Percentiles rank a stretch among this genome's conserved stretches.
Conservation (phyloP, 2,888 invertebrate species). For the Dioctria rufipes region DNA sequence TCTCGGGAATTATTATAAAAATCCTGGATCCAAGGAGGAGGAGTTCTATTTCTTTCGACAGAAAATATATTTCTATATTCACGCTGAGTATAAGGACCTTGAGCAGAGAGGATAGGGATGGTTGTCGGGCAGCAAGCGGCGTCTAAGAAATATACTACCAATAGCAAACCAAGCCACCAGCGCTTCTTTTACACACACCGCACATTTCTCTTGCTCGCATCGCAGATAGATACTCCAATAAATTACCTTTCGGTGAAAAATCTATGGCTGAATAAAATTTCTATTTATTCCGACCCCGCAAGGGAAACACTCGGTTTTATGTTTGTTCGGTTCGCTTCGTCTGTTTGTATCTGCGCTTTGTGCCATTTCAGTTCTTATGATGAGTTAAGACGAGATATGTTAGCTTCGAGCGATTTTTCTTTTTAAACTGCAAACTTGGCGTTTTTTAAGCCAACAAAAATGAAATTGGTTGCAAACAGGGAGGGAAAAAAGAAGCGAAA, state of each 20-base stretch:
- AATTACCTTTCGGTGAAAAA: conserved; percentile 55
- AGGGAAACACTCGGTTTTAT: conserved; percentile 20
- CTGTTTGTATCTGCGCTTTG: conserved; percentile 26
- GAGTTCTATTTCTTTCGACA: conserved; percentile 48
- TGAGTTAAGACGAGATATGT: conserved; percentile 35
- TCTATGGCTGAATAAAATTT: conserved; percentile 57
- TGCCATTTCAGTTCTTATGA: conserved; percentile 23
- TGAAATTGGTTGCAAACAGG: conserved; percentile 42
- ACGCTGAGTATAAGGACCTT: not conserved
- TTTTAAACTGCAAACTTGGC: conserved; percentile 54
- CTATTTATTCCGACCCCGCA: conserved; percentile 50
- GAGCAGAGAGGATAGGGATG: not conserved
- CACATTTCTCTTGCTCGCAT: conserved; percentile 44
- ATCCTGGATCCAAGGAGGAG: conserved; percentile 51
- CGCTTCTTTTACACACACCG: conserved; percentile 3
- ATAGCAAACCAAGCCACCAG: not conserved
- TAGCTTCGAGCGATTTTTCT: not conserved
- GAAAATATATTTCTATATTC: conserved; percentile 44
- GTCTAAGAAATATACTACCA: not conserved
- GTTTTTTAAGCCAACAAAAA: conserved; percentile 50
- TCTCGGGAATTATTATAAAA: conserved; percentile 52
- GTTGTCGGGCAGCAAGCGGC: not conserved
- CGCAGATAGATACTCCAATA: conserved; percentile 50
- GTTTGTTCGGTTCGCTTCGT: conserved; percentile 1
- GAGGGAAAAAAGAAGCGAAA: conserved; percentile 1